Evolutionary conservation across 1,140 invertebrate genomes (phyloP).

Genomic region (Drosophila littoralis): DNA sequence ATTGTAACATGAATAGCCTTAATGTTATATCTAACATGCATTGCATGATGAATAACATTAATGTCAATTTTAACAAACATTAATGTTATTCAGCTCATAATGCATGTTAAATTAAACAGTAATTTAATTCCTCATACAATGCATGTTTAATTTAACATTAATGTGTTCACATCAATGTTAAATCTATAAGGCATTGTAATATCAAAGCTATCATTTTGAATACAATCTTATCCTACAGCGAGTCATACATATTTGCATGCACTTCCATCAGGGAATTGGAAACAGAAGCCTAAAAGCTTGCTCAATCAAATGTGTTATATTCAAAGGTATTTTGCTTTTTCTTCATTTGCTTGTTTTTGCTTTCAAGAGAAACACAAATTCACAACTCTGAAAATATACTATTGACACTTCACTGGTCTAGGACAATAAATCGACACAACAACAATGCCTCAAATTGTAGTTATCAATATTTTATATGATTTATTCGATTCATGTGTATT

Average conservation of each 20-base stretch:
- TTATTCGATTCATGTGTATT: constrained; percentile 19
- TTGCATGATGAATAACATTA: background rate
- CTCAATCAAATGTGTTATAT: no score
- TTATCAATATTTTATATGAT: constrained; percentile 9
- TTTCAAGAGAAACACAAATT: background rate
- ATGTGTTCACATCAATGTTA: no score
- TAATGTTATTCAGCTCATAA: no score
- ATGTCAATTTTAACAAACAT: no score
- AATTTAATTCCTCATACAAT: background rate
- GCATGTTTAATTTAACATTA: background rate
- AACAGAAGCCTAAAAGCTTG: no score
- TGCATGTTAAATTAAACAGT: no score
- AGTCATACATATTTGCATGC: background rate
- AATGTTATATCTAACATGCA: no score
- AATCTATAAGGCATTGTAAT: no score
- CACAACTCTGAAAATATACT: background rate
- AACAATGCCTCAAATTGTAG: constrained; percentile 21
- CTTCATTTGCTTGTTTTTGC: background rate
- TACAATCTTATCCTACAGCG: no score
- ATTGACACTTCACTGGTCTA: constrained; percentile 30
- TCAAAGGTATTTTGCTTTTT: background rate
- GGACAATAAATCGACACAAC: constrained; percentile 37
- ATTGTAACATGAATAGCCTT: no score
- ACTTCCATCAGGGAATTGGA: constrained; percentile 6
- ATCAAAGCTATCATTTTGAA: no score